Evolutionary conservation across 2,797 vertebrate species (phyloP).

Genomic region (Momotus momota): DNA sequence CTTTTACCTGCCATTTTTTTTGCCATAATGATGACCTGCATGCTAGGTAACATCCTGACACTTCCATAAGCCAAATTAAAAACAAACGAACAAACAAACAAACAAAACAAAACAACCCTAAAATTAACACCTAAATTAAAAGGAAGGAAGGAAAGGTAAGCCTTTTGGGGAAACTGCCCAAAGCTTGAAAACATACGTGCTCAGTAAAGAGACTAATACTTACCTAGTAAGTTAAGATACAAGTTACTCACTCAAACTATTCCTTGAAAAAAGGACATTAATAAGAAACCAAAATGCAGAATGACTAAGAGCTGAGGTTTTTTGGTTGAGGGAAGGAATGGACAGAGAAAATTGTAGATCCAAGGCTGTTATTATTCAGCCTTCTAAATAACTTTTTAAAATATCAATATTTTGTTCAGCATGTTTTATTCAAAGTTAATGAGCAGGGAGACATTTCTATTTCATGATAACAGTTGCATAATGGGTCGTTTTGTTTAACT

Average conservation of each 20-base stretch:
- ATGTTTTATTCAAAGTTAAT: background rate
- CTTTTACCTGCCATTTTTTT: background rate
- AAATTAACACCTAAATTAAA: background rate
- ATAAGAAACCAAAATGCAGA: background rate
- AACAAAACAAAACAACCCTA: too few relatives aligned
- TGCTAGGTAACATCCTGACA: background rate
- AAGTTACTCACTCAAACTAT: background rate
- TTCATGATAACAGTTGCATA: background rate
- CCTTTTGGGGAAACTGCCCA: background rate
- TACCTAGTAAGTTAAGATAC: background rate
- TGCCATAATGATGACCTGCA: background rate
- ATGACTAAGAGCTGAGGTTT: background rate
- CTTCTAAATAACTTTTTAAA: background rate
- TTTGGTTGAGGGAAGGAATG: background rate
- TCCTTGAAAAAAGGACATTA: background rate
- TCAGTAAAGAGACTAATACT: background rate
- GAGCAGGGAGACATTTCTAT: background rate
- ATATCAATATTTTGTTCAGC: background rate
- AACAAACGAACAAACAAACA: background rate
- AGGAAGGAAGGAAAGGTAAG: background rate
- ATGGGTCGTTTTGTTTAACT: constrained; percentile 4
- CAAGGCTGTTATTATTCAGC: background rate
- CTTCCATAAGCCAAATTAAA: background rate
- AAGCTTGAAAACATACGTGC: background rate
- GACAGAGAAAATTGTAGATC: background rate